Evolutionary conservation across 2,888 invertebrate species (phyloP).

Genomic region (Aporophyla lueneburgensis): DNA sequence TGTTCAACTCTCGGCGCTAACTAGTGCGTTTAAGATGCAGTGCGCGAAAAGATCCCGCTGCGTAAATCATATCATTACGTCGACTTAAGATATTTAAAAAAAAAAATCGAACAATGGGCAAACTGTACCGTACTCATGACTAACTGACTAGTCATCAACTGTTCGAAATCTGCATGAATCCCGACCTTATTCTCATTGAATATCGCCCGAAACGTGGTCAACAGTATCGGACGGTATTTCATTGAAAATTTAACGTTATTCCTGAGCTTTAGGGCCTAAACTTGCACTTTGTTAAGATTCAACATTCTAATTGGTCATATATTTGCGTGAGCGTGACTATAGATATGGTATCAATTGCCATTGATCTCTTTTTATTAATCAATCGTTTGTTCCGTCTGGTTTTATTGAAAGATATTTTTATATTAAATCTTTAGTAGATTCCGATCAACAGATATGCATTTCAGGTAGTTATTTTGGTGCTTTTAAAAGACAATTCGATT

Average conservation of each 20-base stretch:
- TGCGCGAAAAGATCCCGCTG: no score
- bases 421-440: constrained; percentile 24
- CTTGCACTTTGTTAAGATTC: constrained; percentile 24
- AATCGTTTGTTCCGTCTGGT: constrained; percentile 63
- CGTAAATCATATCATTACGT: no score
- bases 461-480: not conserved
- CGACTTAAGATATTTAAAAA: no score
- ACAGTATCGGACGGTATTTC: not conserved
- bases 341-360: constrained; percentile 68
- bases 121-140: not conserved
- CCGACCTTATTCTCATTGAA: constrained; percentile 35
- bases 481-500: not conserved
- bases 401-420: constrained; percentile 55
- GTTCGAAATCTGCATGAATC: constrained; percentile 55
- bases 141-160: not conserved
- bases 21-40: no score
- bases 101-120: not conserved
- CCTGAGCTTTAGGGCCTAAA: constrained; percentile 31
- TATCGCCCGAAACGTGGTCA: constrained; percentile 38
- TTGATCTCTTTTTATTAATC: constrained; percentile 72
- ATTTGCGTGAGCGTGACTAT: constrained; percentile 57
- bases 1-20: no score
- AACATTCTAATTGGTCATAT: constrained; percentile 54
- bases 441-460: not conserved
- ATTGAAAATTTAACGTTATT: constrained; percentile 57